Conservation (phyloP, 2,113 vertebrate species). For the Theropithecus gelada region DNA sequence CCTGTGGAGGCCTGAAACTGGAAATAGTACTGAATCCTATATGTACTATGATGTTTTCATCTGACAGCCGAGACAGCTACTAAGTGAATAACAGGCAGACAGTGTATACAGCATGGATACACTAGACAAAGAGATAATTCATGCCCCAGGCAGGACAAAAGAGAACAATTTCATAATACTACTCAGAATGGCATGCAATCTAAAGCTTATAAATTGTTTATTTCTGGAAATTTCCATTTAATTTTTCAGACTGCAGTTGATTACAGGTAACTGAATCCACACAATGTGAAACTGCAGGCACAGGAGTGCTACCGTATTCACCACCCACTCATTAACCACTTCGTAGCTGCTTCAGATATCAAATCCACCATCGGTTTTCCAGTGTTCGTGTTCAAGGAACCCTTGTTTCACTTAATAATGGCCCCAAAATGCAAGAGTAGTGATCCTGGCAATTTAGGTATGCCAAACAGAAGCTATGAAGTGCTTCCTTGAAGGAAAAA, state of each 20-base stretch:
- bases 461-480: not conserved
- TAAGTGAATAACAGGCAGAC: not conserved
- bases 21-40: not conserved
- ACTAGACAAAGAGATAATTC: not conserved
- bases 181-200: not conserved
- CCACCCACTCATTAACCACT: not conserved
- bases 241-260: not conserved
- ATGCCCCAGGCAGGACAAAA: not conserved
- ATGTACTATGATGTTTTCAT: not conserved
- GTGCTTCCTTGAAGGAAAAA: not conserved
- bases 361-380: too few species aligned
- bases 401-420: not conserved
- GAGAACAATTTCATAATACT: not conserved
- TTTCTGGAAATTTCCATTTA: not conserved
- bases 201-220: not conserved
- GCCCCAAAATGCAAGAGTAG: not conserved
- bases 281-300: too few species aligned
- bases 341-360: not conserved
- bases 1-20: not conserved
- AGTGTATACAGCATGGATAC: not conserved
- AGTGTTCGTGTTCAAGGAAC: not conserved
- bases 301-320: fast-evolving
- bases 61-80: not conserved
- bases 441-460: not conserved
- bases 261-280: not conserved